Conservation (phyloP, 1,140 invertebrate species). For the Telenomus remus region DNA sequence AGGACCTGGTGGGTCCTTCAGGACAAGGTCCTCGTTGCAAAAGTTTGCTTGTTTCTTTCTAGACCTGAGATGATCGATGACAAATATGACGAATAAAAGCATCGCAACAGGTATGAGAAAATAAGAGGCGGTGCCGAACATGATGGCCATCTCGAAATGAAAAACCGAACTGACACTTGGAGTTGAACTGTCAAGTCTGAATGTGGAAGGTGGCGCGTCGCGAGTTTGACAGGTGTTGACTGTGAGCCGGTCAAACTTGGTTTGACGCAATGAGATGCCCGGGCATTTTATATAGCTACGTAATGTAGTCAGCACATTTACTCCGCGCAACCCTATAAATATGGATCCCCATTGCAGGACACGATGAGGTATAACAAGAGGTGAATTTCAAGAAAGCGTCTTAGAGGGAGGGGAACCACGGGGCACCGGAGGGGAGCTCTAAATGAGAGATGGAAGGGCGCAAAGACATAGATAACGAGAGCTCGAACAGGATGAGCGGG, state of each 20-base stretch:
- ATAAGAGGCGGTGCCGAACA: constrained; percentile 63
- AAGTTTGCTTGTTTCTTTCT: constrained; percentile 39
- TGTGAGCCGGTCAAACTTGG: constrained; percentile 69
- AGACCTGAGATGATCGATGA: constrained; percentile 56
- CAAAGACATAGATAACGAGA: constrained; percentile 21
- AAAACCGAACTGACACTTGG: not conserved
- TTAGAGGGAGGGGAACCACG: constrained; percentile 10
- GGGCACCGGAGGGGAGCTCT: constrained; percentile 10
- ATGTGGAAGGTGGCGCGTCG: constrained; percentile 7
- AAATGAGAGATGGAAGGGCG: constrained; percentile 29
- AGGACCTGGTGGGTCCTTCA: constrained; percentile 76
- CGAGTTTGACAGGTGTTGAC: constrained; percentile 44
- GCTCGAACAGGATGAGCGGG: constrained; percentile 1
- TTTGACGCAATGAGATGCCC: constrained; percentile 70
- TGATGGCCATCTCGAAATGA: constrained; percentile 25
- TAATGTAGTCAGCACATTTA: constrained; percentile 75
- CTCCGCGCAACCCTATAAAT: constrained; percentile 70
- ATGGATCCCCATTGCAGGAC: constrained; percentile 63
- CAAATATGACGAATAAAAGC: constrained; percentile 8
- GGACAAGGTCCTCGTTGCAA: constrained; percentile 18
- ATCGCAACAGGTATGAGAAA: constrained; percentile 51
- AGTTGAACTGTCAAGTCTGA: not conserved
- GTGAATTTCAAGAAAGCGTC: constrained; percentile 62
- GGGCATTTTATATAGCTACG: constrained; percentile 71
- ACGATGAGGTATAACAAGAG: constrained; percentile 49